Conservation (phyloP, 2,113 vertebrate genomes). For the Prinia subflava region DNA sequence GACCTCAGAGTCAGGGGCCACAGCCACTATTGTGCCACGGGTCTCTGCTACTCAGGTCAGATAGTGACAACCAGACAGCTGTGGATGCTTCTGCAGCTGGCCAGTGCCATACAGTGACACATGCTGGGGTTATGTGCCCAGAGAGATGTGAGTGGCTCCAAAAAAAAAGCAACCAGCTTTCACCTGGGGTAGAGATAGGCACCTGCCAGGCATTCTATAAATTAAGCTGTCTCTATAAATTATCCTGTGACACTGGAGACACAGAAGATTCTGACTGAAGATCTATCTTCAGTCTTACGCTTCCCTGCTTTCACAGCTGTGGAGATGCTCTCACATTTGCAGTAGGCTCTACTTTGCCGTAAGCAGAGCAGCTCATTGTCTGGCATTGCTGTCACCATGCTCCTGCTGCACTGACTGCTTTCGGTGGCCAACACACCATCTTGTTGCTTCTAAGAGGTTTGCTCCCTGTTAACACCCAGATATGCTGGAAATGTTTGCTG, state of each 20-base stretch:
- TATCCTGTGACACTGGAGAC: neutral
- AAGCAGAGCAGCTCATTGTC: neutral
- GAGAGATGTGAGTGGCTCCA: neutral
- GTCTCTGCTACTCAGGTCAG: neutral
- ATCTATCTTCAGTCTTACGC: neutral
- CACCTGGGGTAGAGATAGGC: neutral
- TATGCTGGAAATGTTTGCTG: neutral
- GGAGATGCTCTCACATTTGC: neutral
- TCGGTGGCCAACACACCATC: neutral
- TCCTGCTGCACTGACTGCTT: neutral
- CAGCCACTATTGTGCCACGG: neutral
- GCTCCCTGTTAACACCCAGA: neutral
- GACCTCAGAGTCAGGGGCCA: neutral
- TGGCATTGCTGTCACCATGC: neutral
- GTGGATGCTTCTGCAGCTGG: neutral
- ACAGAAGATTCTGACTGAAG: neutral
- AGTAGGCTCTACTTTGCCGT: neutral
- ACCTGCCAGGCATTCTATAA: neutral
- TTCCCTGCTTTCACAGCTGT: neutral
- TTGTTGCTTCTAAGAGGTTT: neutral
- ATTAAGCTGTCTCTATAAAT: neutral
- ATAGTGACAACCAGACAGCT: neutral
- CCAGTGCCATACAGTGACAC: neutral
- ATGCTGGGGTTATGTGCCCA: fast-evolving
- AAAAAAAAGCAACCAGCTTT: neutral